phyloP scores from a whole-genome alignment of 2,888 invertebrate genomes.

The Trichogramma dendrolimi region DNA sequence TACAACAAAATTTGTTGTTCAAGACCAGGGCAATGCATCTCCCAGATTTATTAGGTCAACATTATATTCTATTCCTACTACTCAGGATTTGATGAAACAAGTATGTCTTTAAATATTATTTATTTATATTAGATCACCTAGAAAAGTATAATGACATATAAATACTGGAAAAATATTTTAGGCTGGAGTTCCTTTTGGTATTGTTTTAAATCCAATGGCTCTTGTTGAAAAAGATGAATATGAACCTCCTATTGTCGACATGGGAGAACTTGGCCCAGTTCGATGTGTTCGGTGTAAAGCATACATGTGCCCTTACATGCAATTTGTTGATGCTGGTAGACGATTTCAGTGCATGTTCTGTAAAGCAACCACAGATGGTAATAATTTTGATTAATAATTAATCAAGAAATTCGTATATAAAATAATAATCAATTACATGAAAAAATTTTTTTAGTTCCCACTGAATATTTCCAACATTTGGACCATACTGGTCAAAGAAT shows the following conservation, averaged over 20 bases:
- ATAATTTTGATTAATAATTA: conserved; percentile 1
- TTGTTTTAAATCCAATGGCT: conserved; percentile 88
- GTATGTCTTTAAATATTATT: conserved; percentile 32
- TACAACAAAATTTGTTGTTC: conserved; percentile 86
- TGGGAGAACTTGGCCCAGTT: conserved; percentile 90
- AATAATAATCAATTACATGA: background rate
- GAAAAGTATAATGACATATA: background rate
- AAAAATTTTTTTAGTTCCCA: conserved; percentile 61
- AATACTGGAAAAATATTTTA: conserved; percentile 34
- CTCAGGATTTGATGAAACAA: conserved; percentile 89
- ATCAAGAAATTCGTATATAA: background rate
- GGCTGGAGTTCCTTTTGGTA: conserved; percentile 87
- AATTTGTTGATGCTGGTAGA: conserved; percentile 94
- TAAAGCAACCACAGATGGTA: conserved; percentile 91
- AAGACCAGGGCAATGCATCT: conserved; percentile 85
- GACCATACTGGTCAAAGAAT: conserved; percentile 86
- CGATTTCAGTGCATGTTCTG: conserved; percentile 96
- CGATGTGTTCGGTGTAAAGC: conserved; percentile 97
- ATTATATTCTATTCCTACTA: conserved; percentile 94
- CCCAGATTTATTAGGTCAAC: conserved; percentile 84
- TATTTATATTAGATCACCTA: background rate
- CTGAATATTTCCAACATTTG: conserved; percentile 91
- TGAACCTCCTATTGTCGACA: conserved; percentile 83
- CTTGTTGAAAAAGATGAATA: conserved; percentile 67
- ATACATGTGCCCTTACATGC: conserved; percentile 99